These are phyloP conservation scores for Lagorchestes hirsutus DNA, from an alignment of 2,797 vertebrate genomes.

Conservation along the genomic window DNA sequence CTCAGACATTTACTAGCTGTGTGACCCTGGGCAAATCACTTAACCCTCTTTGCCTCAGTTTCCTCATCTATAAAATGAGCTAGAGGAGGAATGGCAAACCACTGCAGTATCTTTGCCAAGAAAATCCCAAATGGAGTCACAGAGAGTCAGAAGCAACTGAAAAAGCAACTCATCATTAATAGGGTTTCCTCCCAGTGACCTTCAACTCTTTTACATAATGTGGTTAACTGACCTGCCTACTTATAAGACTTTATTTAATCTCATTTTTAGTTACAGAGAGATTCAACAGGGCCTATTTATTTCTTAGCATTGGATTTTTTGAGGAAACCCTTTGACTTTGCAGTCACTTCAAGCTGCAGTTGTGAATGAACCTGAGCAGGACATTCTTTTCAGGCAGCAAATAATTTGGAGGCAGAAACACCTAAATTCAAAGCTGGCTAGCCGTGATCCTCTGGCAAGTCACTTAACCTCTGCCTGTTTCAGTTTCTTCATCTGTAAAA, in stretches of 20 bases:
- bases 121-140: not conserved
- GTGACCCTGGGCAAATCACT: not conserved
- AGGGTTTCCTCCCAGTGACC: not conserved
- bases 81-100: not conserved
- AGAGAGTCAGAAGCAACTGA: not conserved
- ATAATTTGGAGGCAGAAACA: not conserved
- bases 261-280: not conserved
- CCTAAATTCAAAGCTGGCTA: not conserved
- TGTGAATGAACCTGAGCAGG: not conserved
- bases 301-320: not conserved
- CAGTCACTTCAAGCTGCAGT: not conserved
- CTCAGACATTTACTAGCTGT: not conserved
- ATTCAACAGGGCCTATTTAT: not conserved
- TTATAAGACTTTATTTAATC: not conserved
- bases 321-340: not conserved
- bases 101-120: not conserved
- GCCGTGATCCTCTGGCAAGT: not conserved
- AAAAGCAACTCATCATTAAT: not conserved
- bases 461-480: not conserved
- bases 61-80: not conserved
- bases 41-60: not conserved
- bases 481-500: not conserved
- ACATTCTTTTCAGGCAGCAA: not conserved
- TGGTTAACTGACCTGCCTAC: not conserved
- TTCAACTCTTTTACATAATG: not conserved